Percentiles rank a stretch among this genome's conserved stretches.
Evolutionary conservation across 53 echinoderm and acorn worm genomes (phyloP).

Genomic region (Patiria pectinifera): DNA sequence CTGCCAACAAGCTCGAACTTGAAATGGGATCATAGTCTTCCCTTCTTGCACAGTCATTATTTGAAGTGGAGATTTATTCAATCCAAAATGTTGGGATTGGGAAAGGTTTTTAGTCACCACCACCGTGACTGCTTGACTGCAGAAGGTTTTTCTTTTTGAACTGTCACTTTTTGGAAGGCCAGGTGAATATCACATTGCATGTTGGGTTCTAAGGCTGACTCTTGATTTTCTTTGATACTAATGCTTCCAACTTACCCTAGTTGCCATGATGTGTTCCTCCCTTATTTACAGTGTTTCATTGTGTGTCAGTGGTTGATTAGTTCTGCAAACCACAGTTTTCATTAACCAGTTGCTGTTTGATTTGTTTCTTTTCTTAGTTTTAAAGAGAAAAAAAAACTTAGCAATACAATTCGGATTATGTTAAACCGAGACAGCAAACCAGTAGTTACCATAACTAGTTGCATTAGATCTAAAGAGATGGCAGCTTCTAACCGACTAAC

Average conservation of each 20-base stretch:
- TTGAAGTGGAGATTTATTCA: background rate
- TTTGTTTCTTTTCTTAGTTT: background rate
- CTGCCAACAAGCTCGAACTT: background rate
- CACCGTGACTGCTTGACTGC: background rate
- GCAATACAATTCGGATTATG: background rate
- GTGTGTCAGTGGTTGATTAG: slow-evolving; percentile 30
- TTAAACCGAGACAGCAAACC: slow-evolving; percentile 10
- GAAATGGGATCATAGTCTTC: background rate
- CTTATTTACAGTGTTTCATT: slow-evolving; percentile 19
- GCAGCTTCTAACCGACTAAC: slow-evolving; percentile 58
- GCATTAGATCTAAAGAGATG: slow-evolving; percentile 13
- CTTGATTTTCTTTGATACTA: background rate
- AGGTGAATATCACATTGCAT: slow-evolving; percentile 30
- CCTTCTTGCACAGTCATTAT: background rate
- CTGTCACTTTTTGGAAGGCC: background rate
- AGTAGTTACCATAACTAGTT: slow-evolving; percentile 19
- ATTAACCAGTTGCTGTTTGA: slow-evolving; percentile 23
- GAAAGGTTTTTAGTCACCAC: background rate
- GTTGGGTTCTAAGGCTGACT: background rate
- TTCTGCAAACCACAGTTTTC: slow-evolving; percentile 23
- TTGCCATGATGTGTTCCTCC: slow-evolving; percentile 2
- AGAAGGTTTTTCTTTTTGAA: background rate
- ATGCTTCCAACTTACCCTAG: background rate
- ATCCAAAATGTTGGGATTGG: background rate
- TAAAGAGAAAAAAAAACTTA: background rate